Percentiles rank a stretch among this genome's conserved stretches.
These are phyloP conservation scores for Catamblyrhynchus diadema DNA, from an alignment of 2,797 vertebrate species.

Conservation along the genomic window DNA sequence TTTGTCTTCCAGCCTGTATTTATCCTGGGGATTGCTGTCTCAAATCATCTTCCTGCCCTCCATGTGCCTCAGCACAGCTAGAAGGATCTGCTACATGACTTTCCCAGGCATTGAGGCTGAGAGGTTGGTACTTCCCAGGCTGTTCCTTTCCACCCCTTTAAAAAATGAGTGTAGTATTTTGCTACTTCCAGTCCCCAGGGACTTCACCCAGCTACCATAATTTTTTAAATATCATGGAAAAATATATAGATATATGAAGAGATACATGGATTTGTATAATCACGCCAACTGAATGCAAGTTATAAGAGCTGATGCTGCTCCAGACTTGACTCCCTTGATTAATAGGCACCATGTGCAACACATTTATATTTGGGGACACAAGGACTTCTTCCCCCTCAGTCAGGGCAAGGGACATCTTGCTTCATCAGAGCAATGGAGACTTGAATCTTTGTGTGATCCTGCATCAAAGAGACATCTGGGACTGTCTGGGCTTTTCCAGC, in stretches of 20 bases:
- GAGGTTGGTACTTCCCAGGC: neutral
- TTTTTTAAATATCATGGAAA: neutral
- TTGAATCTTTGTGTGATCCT: conserved; percentile 7
- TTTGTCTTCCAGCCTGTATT: neutral
- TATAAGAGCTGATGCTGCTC: neutral
- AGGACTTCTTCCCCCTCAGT: neutral
- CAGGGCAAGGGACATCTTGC: conserved; percentile 7
- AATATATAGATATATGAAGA: neutral
- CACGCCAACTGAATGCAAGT: neutral
- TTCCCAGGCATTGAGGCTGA: neutral
- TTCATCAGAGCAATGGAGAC: conserved; percentile 29
- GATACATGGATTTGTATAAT: neutral
- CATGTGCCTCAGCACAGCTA: neutral
- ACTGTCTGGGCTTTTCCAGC: conserved; percentile 5
- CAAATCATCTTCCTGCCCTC: neutral
- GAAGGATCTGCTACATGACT: neutral
- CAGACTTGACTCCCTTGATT: conserved; percentile 10
- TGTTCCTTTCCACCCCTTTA: neutral
- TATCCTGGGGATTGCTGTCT: neutral
- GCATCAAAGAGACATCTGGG: conserved; percentile 28
- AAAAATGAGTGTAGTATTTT: neutral
- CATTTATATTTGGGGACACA: neutral
- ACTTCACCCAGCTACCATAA: neutral
- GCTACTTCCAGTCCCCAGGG: neutral
- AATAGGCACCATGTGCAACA: conserved; percentile 5